Evolutionary conservation across 2,113 vertebrate species (phyloP), one percentile per base, ranked within the genome.

Genomic region (Siniperca knerii): DNA sequence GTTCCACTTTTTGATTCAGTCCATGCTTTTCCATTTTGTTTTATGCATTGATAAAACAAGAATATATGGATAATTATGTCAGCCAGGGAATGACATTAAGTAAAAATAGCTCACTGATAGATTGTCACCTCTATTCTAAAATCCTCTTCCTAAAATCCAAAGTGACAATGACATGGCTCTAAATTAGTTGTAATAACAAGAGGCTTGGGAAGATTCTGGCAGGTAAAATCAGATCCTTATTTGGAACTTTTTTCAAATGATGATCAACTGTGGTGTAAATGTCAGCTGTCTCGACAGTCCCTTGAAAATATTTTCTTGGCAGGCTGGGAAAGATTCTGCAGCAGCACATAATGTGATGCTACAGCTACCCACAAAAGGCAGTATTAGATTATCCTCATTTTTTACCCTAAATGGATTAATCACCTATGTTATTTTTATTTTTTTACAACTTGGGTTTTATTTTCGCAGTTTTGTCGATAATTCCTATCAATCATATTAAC

Each of bases 301-400:
- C 60, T 46, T 55, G n/a, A 72, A 80, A 75, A 74, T 48, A 48
- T 57, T 68, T 73, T 37, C 52, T 73, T 87, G 73, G 69, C 65
- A 71, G 60, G 25, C 69, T 71, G 65, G n/a, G 54, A 69, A 58
- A 67, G 69, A 81, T n/a, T 55, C 37, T 37, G 57, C 60, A 61
- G 79, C 68, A 65, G 42, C 68, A 52, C 4, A 73, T 42, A 68
- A 72, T 58, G 68, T 50, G 73, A 84, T 68, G 66, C 35, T 42
- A 21, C 16, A 72, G 72, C 29, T 18, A 6, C 37, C 12, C 29
- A 52, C 50, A 62, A 29, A 84, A 44, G 54, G n/a, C 65, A 71
- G 8, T n/a, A 40, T 29, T 29, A 12, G 62, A 44, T 37, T 58
- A 37, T 57, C 9, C 0, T 71, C 8, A 42, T 73, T 58, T 23